Conservation (phyloP, 2,888 invertebrate species). For the Troglohyphantes excavatus region DNA sequence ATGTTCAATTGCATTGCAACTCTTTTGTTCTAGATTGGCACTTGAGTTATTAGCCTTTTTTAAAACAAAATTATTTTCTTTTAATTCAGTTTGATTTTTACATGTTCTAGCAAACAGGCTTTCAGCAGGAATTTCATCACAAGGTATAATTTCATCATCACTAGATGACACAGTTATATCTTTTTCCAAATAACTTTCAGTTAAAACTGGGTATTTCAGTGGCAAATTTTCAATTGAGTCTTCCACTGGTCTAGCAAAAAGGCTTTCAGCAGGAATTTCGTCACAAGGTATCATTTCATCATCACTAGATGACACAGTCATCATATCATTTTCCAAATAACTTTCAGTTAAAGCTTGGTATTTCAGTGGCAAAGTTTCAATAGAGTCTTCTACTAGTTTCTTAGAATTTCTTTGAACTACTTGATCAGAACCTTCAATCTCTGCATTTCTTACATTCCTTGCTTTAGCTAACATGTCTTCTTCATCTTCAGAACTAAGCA, state of each 20-base stretch:
- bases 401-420: not conserved
- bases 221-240: not conserved
- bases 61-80: too few relatives aligned
- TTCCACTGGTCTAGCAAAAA: not conserved
- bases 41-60: not conserved
- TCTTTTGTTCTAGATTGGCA: not conserved
- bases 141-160: constrained; percentile 49
- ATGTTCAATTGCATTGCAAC: not conserved
- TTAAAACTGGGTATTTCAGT: not conserved
- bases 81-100: not conserved
- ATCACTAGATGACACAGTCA: constrained; percentile 19
- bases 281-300: constrained; percentile 57
- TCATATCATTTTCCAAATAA: not conserved
- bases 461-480: not conserved
- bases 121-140: constrained; percentile 26
- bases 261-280: constrained; percentile 9
- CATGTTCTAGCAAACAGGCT: not conserved
- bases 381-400: not conserved
- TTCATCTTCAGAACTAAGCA: constrained; percentile 36
- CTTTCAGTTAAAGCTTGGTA: not conserved
- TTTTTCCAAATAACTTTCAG: not conserved
- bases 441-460: not conserved
- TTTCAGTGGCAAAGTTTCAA: not conserved
- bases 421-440: not conserved
- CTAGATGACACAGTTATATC: not conserved